A percentile compares a stretch with the other conserved stretches of the same genome.
Conservation (phyloP, 2,888 invertebrate genomes). For the Baccha elongata region DNA sequence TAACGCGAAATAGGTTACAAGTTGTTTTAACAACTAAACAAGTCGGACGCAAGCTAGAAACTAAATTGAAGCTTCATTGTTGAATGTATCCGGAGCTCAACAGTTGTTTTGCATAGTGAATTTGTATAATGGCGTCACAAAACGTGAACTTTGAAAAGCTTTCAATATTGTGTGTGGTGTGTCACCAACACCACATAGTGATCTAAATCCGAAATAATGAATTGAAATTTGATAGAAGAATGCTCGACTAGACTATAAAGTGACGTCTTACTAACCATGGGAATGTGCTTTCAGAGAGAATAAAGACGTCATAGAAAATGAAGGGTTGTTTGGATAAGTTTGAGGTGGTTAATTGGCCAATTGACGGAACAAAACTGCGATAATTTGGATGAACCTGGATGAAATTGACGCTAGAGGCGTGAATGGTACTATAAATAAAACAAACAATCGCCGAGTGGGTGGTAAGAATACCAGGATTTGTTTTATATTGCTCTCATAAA, state of each 20-base stretch:
- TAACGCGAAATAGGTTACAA: neutral
- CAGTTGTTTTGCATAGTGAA: slow-evolving; percentile 42
- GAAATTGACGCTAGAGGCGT: neutral
- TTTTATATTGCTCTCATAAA: neutral
- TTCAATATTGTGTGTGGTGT: neutral
- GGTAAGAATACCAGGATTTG: neutral
- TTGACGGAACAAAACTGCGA: neutral
- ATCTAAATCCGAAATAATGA: neutral
- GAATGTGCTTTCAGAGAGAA: neutral
- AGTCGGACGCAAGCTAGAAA: slow-evolving; percentile 43
- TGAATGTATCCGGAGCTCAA: slow-evolving; percentile 49
- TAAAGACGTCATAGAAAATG: neutral
- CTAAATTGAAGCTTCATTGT: slow-evolving; percentile 49
- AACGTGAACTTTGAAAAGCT: slow-evolving; percentile 43
- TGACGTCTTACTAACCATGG: neutral
- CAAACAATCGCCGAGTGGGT: neutral
- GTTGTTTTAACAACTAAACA: slow-evolving; percentile 21
- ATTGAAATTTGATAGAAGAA: slow-evolving; percentile 6
- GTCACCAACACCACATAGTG: too few relatives aligned
- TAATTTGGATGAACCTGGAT: neutral
- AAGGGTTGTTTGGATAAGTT: neutral
- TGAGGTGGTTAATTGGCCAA: neutral
- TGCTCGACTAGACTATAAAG: neutral
- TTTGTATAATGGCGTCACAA: slow-evolving; percentile 41
- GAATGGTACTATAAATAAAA: neutral